A percentile compares a stretch with the other conserved stretches of the same genome.
phyloP scores from a whole-genome alignment of 2,888 invertebrate species.

The Ommatoiulus sabulosus region DNA sequence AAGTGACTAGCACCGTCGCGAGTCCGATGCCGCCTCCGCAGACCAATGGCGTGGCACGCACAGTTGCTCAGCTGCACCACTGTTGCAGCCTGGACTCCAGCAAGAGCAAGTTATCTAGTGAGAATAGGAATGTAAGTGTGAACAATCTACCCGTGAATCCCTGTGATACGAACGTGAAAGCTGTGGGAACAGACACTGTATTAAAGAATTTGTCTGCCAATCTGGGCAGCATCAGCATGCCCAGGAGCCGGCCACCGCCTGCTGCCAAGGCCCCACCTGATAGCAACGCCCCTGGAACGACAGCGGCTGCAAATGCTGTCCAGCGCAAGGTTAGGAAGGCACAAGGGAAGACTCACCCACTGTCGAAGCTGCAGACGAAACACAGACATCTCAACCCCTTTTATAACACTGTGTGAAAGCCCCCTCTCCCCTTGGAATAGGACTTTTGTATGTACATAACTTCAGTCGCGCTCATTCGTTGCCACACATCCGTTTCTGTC shows the following conservation, averaged over 20 bases:
- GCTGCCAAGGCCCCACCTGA: conserved; percentile 42
- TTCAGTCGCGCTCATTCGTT: background rate
- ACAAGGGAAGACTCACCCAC: conserved; percentile 92
- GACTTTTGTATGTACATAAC: background rate
- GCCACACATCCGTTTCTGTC: background rate
- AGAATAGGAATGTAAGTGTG: background rate
- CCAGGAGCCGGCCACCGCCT: conserved; percentile 35
- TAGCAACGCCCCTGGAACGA: background rate
- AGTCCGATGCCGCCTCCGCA: conserved; percentile 64
- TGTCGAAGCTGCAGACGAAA: conserved; percentile 77
- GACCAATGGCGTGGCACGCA: conserved; percentile 49
- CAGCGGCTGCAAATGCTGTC: background rate
- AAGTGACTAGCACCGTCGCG: conserved; percentile 66
- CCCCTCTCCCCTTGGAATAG: background rate
- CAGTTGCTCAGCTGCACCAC: conserved; percentile 55
- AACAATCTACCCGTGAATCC: background rate
- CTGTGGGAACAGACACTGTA: background rate
- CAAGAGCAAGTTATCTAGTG: background rate
- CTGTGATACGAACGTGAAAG: background rate
- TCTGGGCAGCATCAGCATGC: background rate
- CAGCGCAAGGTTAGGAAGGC: conserved; percentile 77
- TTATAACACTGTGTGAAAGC: conserved; percentile 59
- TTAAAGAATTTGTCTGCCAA: background rate
- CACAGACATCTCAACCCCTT: conserved; percentile 57
- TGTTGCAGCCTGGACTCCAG: background rate